phyloP scores from a whole-genome alignment of 2,797 vertebrate genomes.

The Melanotaenia parkinsoni region DNA sequence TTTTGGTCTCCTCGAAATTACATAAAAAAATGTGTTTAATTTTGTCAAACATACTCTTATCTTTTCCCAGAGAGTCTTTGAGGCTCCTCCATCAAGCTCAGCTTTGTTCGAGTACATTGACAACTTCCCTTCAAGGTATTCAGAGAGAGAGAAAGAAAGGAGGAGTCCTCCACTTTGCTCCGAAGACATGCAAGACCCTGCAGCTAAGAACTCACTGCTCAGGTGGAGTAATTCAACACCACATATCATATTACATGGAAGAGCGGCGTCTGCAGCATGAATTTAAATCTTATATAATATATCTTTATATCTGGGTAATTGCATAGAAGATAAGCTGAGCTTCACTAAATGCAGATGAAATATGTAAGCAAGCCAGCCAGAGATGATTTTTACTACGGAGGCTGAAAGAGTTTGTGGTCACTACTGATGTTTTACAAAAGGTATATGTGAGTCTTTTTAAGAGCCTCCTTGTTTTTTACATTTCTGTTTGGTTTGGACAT shows the following conservation, averaged over 20 bases:
- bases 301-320: no score
- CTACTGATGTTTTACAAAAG: no score
- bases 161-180: slow-evolving; percentile 63
- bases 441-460: no score
- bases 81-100: slow-evolving; percentile 73
- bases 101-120: slow-evolving; percentile 80
- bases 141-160: slow-evolving; percentile 78
- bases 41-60: neutral
- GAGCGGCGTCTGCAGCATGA: neutral
- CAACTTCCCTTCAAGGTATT: slow-evolving; percentile 77
- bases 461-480: no score
- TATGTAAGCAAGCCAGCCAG: no score
- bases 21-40: neutral
- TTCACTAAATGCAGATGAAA: no score
- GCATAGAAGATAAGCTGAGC: no score
- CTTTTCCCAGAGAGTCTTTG: slow-evolving; percentile 74
- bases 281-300: no score
- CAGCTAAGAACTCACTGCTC: slow-evolving; percentile 73
- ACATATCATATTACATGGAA: neutral
- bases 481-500: no score
- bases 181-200: slow-evolving; percentile 37
- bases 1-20: neutral
- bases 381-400: no score
- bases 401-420: no score
- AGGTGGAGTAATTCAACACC: slow-evolving; percentile 66